phyloP scores from a whole-genome alignment of 2,797 vertebrate species.

The Coluber constrictor region DNA sequence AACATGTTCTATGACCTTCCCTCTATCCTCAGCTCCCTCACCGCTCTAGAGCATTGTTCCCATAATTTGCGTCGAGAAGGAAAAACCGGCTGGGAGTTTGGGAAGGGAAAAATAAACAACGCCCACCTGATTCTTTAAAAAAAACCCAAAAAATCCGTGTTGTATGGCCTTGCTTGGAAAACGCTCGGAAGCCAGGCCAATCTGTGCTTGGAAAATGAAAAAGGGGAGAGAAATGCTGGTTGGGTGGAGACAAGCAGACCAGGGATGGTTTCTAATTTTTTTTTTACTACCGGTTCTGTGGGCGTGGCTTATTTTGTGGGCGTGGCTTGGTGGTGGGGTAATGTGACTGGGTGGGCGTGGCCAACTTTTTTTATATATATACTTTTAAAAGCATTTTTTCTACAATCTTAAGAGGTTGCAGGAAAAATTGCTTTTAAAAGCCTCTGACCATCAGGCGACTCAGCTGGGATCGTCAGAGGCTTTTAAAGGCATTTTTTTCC shows the following conservation, averaged over 20 bases:
- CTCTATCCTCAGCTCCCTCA: background rate
- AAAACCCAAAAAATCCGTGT: background rate
- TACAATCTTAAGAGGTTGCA: too few relatives aligned
- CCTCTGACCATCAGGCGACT: too few relatives aligned
- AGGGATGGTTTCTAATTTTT: too few relatives aligned
- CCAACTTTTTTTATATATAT: too few relatives aligned
- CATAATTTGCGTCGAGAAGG: background rate
- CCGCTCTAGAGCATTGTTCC: background rate
- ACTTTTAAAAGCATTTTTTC: too few relatives aligned
- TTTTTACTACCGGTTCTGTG: too few relatives aligned
- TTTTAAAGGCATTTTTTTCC: too few relatives aligned
- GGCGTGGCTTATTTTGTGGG: too few relatives aligned
- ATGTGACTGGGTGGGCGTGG: too few relatives aligned
- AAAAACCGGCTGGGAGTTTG: constrained; percentile 9
- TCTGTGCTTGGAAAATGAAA: background rate
- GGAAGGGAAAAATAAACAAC: background rate
- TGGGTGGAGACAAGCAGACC: background rate
- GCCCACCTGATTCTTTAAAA: constrained; percentile 15
- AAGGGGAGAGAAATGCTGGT: background rate
- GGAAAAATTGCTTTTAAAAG: too few relatives aligned
- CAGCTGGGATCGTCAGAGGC: too few relatives aligned
- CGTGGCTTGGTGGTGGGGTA: too few relatives aligned
- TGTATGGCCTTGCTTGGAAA: background rate
- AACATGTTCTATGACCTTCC: background rate
- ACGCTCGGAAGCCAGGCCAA: background rate